A percentile compares a stretch with the other conserved stretches of the same genome.
These are phyloP conservation scores for Microcebus murinus DNA, from an alignment of 2,113 vertebrate genomes.

Conservation along the genomic window DNA sequence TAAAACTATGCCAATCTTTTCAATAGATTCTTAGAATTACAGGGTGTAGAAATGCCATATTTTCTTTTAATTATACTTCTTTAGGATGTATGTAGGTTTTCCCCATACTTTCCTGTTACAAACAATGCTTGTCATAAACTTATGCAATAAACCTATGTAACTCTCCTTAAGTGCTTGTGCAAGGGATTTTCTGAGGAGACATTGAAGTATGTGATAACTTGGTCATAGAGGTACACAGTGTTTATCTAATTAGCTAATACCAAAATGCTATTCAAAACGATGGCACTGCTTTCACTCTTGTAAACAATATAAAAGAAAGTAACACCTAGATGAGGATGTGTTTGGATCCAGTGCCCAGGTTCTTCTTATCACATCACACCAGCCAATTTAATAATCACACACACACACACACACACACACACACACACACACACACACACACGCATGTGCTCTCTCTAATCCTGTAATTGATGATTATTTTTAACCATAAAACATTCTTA, in stretches of 20 bases:
- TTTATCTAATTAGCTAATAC: neutral
- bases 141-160: neutral
- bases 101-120: neutral
- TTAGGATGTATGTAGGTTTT: neutral
- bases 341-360: neutral
- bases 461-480: conserved; percentile 12
- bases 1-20: neutral
- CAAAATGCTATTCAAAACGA: neutral
- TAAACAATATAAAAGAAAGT: neutral
- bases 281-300: neutral
- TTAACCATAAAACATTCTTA: neutral
- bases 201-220: neutral
- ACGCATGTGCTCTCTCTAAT: neutral
- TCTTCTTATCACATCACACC: neutral
- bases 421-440: neutral
- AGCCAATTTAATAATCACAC: neutral
- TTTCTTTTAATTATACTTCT: neutral
- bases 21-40: neutral
- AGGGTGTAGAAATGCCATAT: neutral
- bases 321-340: neutral
- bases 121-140: neutral
- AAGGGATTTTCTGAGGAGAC: neutral
- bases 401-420: neutral
- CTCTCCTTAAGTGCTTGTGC: neutral
- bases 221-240: fast-evolving